Evolutionary conservation across 2,888 invertebrate genomes (phyloP).

Genomic region (Cheilosia urbana): DNA sequence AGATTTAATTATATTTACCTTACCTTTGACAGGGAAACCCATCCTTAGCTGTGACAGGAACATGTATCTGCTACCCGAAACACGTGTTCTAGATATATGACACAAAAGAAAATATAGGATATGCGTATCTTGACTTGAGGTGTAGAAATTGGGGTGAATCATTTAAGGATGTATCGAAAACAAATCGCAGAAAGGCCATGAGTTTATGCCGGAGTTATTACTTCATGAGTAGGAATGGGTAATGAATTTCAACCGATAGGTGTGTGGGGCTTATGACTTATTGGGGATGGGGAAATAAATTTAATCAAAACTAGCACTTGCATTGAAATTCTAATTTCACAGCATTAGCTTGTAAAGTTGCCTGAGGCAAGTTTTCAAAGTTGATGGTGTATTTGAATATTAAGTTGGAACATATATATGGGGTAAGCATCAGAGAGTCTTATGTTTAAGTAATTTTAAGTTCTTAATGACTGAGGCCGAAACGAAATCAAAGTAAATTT

Average conservation of each 20-base stretch:
- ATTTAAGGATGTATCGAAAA: conserved; percentile 51
- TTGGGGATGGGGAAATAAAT: neutral
- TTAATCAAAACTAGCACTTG: conserved; percentile 21
- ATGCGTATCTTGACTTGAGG: conserved; percentile 30
- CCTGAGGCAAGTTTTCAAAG: no score
- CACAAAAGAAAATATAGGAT: conserved; percentile 12
- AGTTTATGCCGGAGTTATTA: neutral
- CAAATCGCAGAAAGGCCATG: conserved; percentile 34
- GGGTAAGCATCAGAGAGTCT: no score
- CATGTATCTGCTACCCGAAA: conserved; percentile 41
- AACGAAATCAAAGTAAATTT: no score
- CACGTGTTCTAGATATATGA: conserved; percentile 44
- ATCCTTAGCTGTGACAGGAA: conserved; percentile 40
- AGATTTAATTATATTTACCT: conserved; percentile 67
- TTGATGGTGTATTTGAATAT: no score
- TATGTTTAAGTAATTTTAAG: no score
- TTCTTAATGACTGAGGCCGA: no score
- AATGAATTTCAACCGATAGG: conserved; percentile 32
- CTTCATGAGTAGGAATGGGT: conserved; percentile 1
- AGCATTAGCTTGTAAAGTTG: no score
- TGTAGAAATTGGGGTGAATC: conserved; percentile 53
- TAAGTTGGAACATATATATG: no score
- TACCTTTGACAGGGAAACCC: conserved; percentile 48
- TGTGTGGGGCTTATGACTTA: conserved; percentile 8
- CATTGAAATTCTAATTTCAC: conserved; percentile 12